Base-by-base conservation (phyloP, 2,113 vertebrate species). In the Xenus cinereus region DNA sequence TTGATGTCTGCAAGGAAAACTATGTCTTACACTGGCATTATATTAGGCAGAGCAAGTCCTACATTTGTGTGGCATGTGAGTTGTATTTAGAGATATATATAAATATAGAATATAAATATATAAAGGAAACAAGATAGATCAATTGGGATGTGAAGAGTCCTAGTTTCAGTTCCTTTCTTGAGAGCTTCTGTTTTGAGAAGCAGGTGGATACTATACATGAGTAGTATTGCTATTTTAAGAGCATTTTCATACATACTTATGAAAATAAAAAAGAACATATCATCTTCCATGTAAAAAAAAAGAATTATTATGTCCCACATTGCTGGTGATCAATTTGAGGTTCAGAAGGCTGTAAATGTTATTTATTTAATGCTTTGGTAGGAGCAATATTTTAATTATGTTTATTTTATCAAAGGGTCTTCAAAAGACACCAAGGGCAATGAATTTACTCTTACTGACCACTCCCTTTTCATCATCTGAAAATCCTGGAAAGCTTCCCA, bases 101-200 rank as follows among this genome's bases (percentile, higher is more conserved):
- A 59, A 35, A n/a, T 43, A n/a, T 26, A 24, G 28, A 56, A 56
- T 50, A 69, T 13, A 67, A 68, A 66, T 63, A 81, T 91, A 74
- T 88, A 96, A 96, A 95, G 83, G 83, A 96, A 98, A 95, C 20
- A 95, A 95, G 66, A 84, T 95, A 57, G 94, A 97, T 88, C 45
- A 94, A 41, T 43, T 86, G 51, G 19, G 12, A 37, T 57, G 12
- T 50, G 82, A 92, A 96, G 51, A 56, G 54, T 93, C 53, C 66
- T 82, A 85, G 66, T 94, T 95, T 89, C 77, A 83, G 45, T 95
- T 95, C 68, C 84, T 97, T 90, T 82, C 62, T 71, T 84, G n/a
- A 94, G 76, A 97, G 87, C 62, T 91, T 79, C 16, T 67, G 16
- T 74, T 93, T 48, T 86, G 57, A 77, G 92, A 92, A 95, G 45